Evolutionary conservation across 2,797 vertebrate species (phyloP).

Genomic region (Acanthis flammea): DNA sequence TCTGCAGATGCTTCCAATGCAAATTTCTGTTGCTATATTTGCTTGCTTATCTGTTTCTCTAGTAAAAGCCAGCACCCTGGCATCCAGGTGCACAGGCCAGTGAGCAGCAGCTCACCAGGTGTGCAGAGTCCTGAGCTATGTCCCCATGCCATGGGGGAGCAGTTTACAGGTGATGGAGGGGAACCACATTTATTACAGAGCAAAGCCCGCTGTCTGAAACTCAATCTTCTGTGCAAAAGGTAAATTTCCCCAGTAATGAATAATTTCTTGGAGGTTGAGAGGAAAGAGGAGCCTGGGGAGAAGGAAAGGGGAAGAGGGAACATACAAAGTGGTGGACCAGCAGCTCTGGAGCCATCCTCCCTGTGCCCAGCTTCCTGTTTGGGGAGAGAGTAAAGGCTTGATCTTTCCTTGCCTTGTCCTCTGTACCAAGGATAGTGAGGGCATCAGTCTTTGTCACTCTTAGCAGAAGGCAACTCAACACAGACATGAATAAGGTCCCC

Average conservation of each 20-base stretch:
- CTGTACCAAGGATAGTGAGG: background rate
- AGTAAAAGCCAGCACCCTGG: background rate
- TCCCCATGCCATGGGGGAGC: background rate
- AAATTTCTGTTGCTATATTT: background rate
- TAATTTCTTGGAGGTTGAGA: background rate
- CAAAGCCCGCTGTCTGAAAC: background rate
- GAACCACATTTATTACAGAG: background rate
- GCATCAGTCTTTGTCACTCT: background rate
- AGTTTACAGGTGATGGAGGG: background rate
- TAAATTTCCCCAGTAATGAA: background rate
- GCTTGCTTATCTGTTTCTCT: background rate
- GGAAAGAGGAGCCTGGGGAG: background rate
- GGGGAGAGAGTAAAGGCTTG: background rate
- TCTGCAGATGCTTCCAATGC: constrained; percentile 19
- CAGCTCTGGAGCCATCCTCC: background rate
- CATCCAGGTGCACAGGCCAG: rapidly evolving
- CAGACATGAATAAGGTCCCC: background rate
- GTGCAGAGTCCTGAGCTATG: background rate
- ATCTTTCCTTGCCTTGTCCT: background rate
- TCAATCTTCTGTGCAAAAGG: background rate
- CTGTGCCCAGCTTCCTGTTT: background rate
- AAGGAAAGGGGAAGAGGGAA: background rate
- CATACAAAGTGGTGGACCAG: background rate
- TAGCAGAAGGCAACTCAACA: background rate
- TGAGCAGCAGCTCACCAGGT: background rate